These are phyloP conservation scores for Phenganax marumi DNA, from an alignment of 92 coral and sea anemone species.

Conservation along the genomic window DNA sequence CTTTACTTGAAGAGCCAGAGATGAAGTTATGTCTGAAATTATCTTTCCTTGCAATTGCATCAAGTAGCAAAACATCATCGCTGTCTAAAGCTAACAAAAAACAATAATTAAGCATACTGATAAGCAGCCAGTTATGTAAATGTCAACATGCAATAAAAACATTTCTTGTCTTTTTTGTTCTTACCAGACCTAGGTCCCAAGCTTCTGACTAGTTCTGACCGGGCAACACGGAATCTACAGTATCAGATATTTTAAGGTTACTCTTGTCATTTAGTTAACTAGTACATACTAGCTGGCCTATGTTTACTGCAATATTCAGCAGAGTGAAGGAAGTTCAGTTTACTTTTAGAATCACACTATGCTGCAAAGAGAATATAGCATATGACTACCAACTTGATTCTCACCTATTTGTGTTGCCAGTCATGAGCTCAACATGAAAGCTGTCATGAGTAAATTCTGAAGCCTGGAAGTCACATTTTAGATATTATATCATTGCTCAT, in stretches of 20 bases:
- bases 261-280: too few species aligned
- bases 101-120: background rate
- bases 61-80: conserved; percentile 93
- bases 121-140: background rate
- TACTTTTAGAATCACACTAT: too few species aligned
- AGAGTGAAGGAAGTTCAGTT: too few species aligned
- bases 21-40: conserved; percentile 67
- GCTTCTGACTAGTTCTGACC: conserved; percentile 79
- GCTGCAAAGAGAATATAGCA: background rate
- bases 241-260: background rate
- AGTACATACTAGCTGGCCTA: too few species aligned
- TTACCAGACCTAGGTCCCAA: conserved; percentile 79
- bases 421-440: conserved; percentile 8
- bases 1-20: conserved; percentile 74
- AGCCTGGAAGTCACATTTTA: conserved; percentile 10
- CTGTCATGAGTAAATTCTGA: conserved; percentile 30
- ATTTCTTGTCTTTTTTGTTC: too few species aligned
- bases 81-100: conserved; percentile 69
- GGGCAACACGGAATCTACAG: conserved; percentile 68
- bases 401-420: conserved; percentile 7
- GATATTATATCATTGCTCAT: too few species aligned
- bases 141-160: background rate
- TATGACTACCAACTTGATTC: background rate
- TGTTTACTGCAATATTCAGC: too few species aligned
- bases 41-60: conserved; percentile 73